These are phyloP conservation scores for Metridium senile DNA, from an alignment of 92 coral and sea anemone species.

Conservation along the genomic window DNA sequence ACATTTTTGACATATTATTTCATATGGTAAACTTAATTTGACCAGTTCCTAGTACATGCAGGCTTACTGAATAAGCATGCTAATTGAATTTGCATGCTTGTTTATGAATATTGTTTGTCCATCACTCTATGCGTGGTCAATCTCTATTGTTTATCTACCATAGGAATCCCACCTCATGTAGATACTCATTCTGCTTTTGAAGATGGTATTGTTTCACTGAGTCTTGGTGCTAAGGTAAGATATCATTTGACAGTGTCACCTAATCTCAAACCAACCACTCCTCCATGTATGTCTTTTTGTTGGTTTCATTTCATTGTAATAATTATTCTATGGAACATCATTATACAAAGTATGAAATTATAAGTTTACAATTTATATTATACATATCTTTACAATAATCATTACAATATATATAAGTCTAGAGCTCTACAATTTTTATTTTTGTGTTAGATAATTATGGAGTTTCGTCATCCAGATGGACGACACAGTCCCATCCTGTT, in stretches of 20 bases:
- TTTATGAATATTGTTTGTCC: too few species aligned
- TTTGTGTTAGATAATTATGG: conserved; percentile 80
- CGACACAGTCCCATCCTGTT: conserved; percentile 72
- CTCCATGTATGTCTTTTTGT: too few species aligned
- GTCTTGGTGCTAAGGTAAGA: conserved; percentile 91
- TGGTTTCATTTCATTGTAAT: too few species aligned
- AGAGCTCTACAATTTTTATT: not conserved
- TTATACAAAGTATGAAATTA: too few species aligned
- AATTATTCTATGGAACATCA: too few species aligned
- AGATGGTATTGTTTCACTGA: conserved; percentile 80
- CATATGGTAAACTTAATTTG: too few species aligned
- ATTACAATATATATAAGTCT: not conserved
- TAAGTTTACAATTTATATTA: too few species aligned
- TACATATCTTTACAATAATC: too few species aligned
- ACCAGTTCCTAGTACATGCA: too few species aligned
- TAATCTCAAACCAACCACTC: not conserved
- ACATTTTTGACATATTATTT: too few species aligned
- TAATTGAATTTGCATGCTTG: too few species aligned
- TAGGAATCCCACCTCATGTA: conserved; percentile 96
- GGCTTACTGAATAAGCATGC: too few species aligned
- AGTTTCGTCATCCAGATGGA: conserved; percentile 96
- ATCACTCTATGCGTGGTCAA: not conserved
- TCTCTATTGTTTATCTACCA: not conserved
- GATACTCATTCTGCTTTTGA: conserved; percentile 99
- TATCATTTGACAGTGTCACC: not conserved